phyloP scores from a whole-genome alignment of 2,888 invertebrate genomes.

The Lysandra bellargus region DNA sequence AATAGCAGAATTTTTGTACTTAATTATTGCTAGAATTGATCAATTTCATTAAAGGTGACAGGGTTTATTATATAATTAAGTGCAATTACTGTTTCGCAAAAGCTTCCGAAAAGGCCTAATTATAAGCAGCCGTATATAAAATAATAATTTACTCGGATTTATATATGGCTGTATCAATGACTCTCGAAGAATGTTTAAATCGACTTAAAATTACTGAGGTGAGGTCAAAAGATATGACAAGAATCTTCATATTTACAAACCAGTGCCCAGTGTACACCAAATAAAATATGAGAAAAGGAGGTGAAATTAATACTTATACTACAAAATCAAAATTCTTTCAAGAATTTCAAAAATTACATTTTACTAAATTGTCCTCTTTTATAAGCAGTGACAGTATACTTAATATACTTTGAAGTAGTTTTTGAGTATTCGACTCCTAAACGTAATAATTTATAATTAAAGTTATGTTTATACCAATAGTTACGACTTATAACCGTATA shows the following conservation, averaged over 20 bases:
- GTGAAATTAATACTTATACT: too few relatives aligned
- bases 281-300: not conserved
- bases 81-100: conserved; percentile 7
- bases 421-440: not conserved
- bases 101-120: conserved; percentile 11
- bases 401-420: not conserved
- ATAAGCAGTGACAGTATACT: too few relatives aligned
- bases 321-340: too few relatives aligned
- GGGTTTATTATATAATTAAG: conserved; percentile 19
- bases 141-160: not conserved
- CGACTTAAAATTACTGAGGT: not conserved
- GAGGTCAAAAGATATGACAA: not conserved
- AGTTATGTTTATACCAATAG: not conserved
- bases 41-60: conserved; percentile 24
- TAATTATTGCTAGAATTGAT: conserved; percentile 16
- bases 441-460: not conserved
- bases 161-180: not conserved
- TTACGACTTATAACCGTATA: not conserved
- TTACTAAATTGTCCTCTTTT: too few relatives aligned
- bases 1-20: not conserved
- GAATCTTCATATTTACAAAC: not conserved
- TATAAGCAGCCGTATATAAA: not conserved
- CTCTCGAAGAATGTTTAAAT: not conserved
- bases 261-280: not conserved
- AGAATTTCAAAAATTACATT: too few relatives aligned